Evolutionary conservation across 2,113 vertebrate genomes (phyloP), one percentile per base, ranked within the genome.

Genomic region (Microcebus ravelobensis): DNA sequence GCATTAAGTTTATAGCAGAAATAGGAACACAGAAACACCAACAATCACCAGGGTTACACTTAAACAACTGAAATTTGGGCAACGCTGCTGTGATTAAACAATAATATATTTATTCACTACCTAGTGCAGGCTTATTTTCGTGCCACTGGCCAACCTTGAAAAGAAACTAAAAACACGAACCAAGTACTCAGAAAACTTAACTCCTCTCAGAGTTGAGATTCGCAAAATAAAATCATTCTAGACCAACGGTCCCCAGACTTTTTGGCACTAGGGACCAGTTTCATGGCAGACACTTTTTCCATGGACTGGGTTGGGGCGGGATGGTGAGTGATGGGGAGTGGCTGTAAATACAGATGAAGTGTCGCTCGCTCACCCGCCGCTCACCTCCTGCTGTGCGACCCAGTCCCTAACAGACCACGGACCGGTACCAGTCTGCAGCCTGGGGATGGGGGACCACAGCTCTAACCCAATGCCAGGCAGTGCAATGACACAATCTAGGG

Each of bases 401-500:
- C 17, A 18, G 52, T 55, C 20, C 17, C 52, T 18, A 55, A 18
- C 52, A 55, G 17, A 55, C 17, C 52, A 20, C 52, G 1, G 52
- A 6, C 52, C 17, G 17, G 52, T 18, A 6, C 52, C 52, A 55
- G 17, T 55, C 17, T 18, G 17, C 17, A 18, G 52, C 52, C 52
- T 18, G 52, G 52, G 5, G 52, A 5, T 18, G 1, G 52, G 52
- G 52, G 52, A 55, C 17, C 17, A 17, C 52, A 55, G 52, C 36
- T n/a, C n/a, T 2, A 14, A 61, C 18, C 1, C 1, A 29, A 29
- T 3, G 1, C 36, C 34, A 1, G 21, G 52, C 42, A 48, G 65
- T 39, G 29, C 4, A 3, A 57, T 2, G 2, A 9, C 0, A 0
- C 18, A 23, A 1, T 15, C 14, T 8, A 2, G 50, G 21, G 3